A percentile compares a stretch with the other conserved stretches of the same genome.
phyloP scores from a whole-genome alignment of 1,140 invertebrate species.

The Diachasma alloeum region DNA sequence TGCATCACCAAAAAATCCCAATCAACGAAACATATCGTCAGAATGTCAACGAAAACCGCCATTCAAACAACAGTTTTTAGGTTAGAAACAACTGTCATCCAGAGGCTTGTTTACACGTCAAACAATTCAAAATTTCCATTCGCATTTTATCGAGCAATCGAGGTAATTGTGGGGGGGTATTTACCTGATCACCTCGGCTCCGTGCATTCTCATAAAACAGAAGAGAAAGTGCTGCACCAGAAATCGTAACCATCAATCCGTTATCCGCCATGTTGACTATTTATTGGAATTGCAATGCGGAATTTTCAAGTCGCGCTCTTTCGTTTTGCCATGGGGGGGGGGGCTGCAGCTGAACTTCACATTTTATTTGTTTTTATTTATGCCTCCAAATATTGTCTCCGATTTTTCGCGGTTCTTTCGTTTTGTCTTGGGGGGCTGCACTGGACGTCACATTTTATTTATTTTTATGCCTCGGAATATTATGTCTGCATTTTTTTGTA shows the following conservation, averaged over 20 bases:
- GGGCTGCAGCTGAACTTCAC: too few relatives aligned
- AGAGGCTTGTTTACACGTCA: background rate
- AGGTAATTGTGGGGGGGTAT: background rate
- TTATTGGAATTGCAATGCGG: conserved; percentile 36
- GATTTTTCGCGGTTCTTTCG: too few relatives aligned
- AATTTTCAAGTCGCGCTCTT: too few relatives aligned
- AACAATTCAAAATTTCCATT: background rate
- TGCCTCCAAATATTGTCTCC: too few relatives aligned
- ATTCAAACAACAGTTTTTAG: background rate
- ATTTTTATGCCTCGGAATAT: background rate
- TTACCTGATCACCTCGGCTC: conserved; percentile 68
- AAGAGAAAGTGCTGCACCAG: conserved; percentile 70
- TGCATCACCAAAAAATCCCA: conserved; percentile 49
- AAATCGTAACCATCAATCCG: conserved; percentile 56
- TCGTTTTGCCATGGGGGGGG: too few relatives aligned
- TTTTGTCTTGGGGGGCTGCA: too few relatives aligned
- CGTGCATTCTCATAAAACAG: conserved; percentile 72
- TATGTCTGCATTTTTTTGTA: background rate
- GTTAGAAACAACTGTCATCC: background rate
- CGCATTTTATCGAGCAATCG: background rate
- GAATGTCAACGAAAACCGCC: background rate
- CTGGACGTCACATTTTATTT: background rate
- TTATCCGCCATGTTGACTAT: conserved; percentile 56
- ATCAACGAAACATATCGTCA: background rate
- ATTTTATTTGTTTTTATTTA: too few relatives aligned